Conservation (phyloP, 2,888 invertebrate species). For the Thereva nobilitata region DNA sequence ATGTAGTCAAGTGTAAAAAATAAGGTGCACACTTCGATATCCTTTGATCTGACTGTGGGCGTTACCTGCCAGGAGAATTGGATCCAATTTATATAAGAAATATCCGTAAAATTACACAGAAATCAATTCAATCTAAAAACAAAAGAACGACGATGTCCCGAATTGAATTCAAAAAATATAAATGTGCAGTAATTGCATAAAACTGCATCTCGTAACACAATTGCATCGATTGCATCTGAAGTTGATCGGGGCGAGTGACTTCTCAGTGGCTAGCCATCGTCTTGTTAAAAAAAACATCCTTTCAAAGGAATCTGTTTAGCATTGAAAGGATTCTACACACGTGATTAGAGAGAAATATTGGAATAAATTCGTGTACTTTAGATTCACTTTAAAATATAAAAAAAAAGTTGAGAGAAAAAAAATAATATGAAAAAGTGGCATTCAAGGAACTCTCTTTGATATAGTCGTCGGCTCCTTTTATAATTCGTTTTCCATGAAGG, state of each 20-base stretch:
- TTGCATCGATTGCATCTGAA: too few relatives aligned
- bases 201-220: too few relatives aligned
- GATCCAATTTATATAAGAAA: background rate
- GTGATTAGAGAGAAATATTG: conserved; percentile 20
- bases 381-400: conserved; percentile 6
- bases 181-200: too few relatives aligned
- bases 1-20: conserved; percentile 27
- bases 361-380: conserved; percentile 24
- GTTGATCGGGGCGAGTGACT: background rate
- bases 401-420: too few relatives aligned
- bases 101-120: conserved; percentile 18
- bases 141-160: background rate
- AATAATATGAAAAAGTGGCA: conserved; percentile 15
- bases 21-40: conserved; percentile 24
- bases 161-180: too few relatives aligned
- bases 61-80: conserved; percentile 19
- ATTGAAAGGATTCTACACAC: background rate
- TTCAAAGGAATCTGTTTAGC: background rate
- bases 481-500: background rate
- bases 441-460: conserved; percentile 38
- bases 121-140: conserved; percentile 7
- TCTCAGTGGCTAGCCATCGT: conserved; percentile 13
- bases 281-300: conserved; percentile 1
- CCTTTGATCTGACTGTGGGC: conserved; percentile 34
- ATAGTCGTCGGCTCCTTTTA: conserved; percentile 30